These are phyloP conservation scores for Hycleus cichorii DNA, from an alignment of 1,140 invertebrate genomes.

Conservation along the genomic window DNA sequence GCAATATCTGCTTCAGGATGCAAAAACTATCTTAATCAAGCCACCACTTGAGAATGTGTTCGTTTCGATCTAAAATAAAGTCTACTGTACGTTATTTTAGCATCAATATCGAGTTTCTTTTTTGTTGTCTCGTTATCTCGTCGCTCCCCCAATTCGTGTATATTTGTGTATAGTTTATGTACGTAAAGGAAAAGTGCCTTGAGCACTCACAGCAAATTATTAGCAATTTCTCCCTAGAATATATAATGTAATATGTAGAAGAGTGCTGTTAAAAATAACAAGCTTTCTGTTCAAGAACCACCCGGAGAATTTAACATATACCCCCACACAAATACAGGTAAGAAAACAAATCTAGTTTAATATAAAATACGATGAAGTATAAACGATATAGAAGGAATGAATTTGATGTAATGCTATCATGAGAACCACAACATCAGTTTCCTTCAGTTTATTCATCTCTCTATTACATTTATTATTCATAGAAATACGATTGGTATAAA, in stretches of 20 bases:
- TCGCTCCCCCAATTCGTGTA: not conserved
- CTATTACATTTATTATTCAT: no score
- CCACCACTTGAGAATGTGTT: no score
- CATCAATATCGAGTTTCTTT: not conserved
- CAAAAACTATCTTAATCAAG: not conserved
- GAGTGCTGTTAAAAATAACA: slow-evolving; percentile 22
- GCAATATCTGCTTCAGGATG: not conserved
- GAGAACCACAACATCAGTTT: no score
- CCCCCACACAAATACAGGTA: no score
- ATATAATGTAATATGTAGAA: slow-evolving; percentile 19
- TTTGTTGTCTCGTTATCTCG: slow-evolving; percentile 3
- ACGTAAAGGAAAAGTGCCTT: slow-evolving; percentile 2
- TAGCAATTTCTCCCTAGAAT: slow-evolving; percentile 11
- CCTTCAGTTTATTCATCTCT: no score
- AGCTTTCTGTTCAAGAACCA: slow-evolving; percentile 4
- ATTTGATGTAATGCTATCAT: no score
- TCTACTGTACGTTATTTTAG: not conserved
- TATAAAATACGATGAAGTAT: no score
- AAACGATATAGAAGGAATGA: no score
- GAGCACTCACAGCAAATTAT: slow-evolving; percentile 16
- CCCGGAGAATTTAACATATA: no score
- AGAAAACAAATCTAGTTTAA: no score
- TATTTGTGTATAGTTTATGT: slow-evolving; percentile 5
- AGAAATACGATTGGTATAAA: no score
- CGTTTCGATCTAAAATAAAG: no score